These are phyloP conservation scores for Bombus impatiens DNA, from an alignment of 1,140 invertebrate genomes.

Conservation along the genomic window DNA sequence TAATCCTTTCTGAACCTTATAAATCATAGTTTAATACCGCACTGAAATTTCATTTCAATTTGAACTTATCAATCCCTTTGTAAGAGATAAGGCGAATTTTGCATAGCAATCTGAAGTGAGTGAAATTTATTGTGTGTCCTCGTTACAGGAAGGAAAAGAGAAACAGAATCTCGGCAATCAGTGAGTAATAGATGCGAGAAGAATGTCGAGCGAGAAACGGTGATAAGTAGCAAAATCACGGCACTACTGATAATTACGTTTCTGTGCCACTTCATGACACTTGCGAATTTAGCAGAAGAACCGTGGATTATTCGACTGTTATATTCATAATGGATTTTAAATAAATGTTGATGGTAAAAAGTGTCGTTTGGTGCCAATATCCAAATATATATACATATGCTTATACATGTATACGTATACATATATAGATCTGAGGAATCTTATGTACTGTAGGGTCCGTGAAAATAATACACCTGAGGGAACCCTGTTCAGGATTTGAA, in stretches of 20 bases:
- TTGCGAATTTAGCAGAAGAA: constrained; percentile 37
- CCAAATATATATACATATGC: constrained; percentile 1
- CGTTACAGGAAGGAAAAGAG: constrained; percentile 25
- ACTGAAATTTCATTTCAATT: neutral
- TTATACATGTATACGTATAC: neutral
- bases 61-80: neutral
- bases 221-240: constrained; percentile 34
- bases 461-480: constrained; percentile 30
- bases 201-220: neutral
- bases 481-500: constrained; percentile 22
- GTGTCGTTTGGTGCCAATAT: constrained; percentile 48
- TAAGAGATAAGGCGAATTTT: constrained; percentile 20
- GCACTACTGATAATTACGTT: constrained; percentile 45
- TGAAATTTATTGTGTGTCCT: constrained; percentile 20
- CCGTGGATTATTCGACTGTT: constrained; percentile 29
- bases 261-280: constrained; percentile 39
- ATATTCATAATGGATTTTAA: constrained; percentile 65
- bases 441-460: constrained; percentile 6
- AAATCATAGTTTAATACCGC: neutral
- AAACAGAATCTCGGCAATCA: constrained; percentile 23
- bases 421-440: constrained; percentile 2
- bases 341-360: constrained; percentile 55
- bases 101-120: constrained; percentile 35
- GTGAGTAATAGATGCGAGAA: neutral
- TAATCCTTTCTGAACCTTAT: neutral